phyloP scores from a whole-genome alignment of 2,113 vertebrate species.

The Tyrannus savana region DNA sequence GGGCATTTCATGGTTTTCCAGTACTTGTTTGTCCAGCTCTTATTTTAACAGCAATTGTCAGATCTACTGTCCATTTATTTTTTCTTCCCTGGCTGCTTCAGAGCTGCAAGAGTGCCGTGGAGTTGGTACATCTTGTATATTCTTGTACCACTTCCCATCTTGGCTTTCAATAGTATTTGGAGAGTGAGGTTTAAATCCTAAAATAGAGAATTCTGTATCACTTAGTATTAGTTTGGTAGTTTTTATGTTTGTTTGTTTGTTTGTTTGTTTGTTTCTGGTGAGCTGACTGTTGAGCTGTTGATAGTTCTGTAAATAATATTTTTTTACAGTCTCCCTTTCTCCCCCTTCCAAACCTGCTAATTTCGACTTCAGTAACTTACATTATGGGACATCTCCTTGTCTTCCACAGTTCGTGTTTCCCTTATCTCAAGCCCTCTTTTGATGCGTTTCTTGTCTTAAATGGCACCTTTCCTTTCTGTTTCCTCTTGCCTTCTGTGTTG shows the following conservation, averaged over 20 bases:
- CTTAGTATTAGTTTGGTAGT: neutral
- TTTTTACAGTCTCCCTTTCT: neutral
- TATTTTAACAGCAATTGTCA: neutral
- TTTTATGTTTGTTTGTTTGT: neutral
- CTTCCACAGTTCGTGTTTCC: neutral
- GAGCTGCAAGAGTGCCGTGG: neutral
- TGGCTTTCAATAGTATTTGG: neutral
- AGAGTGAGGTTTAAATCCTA: neutral
- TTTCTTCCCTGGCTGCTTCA: neutral
- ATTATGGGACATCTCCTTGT: neutral
- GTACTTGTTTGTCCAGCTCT: neutral
- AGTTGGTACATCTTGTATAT: neutral
- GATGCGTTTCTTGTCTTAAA: neutral
- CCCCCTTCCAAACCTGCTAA: fast-evolving
- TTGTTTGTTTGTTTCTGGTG: neutral
- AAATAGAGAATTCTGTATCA: neutral
- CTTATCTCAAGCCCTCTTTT: neutral
- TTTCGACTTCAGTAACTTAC: neutral
- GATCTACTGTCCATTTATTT: neutral
- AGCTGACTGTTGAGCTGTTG: neutral
- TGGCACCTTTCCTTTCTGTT: neutral
- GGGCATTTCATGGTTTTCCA: neutral
- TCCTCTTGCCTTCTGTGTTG: neutral
- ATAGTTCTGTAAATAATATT: neutral
- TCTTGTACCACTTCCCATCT: fast-evolving